These are phyloP conservation scores for Hypothenemus hampei DNA, from an alignment of 1,140 invertebrate genomes.

Conservation along the genomic window DNA sequence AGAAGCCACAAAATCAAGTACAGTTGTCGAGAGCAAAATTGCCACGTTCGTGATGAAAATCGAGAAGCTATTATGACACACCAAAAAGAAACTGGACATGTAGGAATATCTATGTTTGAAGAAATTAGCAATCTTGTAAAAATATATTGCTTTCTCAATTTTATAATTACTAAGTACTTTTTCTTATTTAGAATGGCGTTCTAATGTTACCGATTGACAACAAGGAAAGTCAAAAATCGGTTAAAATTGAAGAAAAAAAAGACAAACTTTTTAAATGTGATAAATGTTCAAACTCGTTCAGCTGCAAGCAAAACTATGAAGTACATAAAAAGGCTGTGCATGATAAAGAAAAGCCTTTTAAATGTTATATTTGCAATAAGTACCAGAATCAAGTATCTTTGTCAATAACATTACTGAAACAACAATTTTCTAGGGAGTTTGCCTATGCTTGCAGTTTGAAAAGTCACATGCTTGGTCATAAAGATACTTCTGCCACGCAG, in stretches of 20 bases:
- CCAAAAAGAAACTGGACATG: slow-evolving; percentile 50
- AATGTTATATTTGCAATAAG: slow-evolving; percentile 50
- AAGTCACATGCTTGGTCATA: slow-evolving; percentile 52
- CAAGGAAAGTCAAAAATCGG: not conserved
- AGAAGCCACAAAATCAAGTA: slow-evolving; percentile 48
- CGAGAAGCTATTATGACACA: slow-evolving; percentile 50
- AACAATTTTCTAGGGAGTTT: slow-evolving; percentile 9
- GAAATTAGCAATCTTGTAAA: slow-evolving; percentile 17
- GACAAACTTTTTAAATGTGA: slow-evolving; percentile 46
- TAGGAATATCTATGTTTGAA: slow-evolving; percentile 41
- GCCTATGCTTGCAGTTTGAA: slow-evolving; percentile 43
- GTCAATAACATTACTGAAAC: no score
- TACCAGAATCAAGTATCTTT: no score
- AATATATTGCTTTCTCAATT: not conserved
- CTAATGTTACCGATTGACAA: slow-evolving; percentile 6
- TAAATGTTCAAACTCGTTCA: slow-evolving; percentile 54
- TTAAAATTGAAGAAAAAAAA: not conserved
- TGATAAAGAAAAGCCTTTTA: slow-evolving; percentile 50
- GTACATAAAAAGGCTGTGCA: slow-evolving; percentile 55
- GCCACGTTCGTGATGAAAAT: slow-evolving; percentile 47
- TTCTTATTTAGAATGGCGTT: slow-evolving; percentile 9
- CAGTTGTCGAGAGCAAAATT: slow-evolving; percentile 47
- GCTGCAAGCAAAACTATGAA: slow-evolving; percentile 53
- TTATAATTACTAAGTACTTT: slow-evolving; percentile 4
- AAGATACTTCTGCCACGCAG: not conserved